These are phyloP conservation scores for Agapostemon virescens DNA, from an alignment of 2,888 invertebrate genomes.

Conservation along the genomic window DNA sequence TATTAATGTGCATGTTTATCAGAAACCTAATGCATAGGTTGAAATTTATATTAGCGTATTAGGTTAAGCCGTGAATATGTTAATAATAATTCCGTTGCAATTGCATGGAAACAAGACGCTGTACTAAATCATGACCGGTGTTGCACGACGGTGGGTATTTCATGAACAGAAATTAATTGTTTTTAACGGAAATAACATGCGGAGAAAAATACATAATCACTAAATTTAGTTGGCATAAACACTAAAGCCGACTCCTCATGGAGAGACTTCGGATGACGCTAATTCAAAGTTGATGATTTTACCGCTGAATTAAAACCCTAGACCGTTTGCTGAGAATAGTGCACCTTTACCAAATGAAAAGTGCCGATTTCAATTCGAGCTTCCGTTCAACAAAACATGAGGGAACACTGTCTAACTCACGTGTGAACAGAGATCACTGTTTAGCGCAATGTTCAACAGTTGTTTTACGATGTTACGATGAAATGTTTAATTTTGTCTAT, in stretches of 20 bases:
- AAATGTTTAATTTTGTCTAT: background rate
- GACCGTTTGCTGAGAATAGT: background rate
- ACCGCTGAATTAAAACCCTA: conserved; percentile 26
- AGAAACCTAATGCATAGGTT: background rate
- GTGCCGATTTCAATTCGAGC: background rate
- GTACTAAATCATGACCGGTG: background rate
- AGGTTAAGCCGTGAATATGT: conserved; percentile 42
- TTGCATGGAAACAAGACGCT: background rate
- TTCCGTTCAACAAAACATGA: background rate
- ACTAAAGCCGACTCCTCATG: conserved; percentile 50
- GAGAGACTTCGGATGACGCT: conserved; percentile 27
- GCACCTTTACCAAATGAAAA: conserved; percentile 2
- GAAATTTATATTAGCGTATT: conserved; percentile 3
- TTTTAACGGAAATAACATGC: conserved; percentile 19
- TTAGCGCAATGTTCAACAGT: conserved; percentile 28
- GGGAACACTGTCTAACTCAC: background rate
- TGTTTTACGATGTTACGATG: background rate
- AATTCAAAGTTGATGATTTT: conserved; percentile 46
- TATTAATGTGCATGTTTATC: conserved; percentile 23
- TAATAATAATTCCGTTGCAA: background rate
- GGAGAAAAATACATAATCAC: conserved; percentile 33
- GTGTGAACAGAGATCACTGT: background rate
- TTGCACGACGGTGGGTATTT: conserved; percentile 10
- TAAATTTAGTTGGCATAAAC: conserved; percentile 47
- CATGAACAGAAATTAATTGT: conserved; percentile 12